Base-by-base conservation (phyloP, 2,888 invertebrate species). In the Eupithecia dodoneata region DNA sequence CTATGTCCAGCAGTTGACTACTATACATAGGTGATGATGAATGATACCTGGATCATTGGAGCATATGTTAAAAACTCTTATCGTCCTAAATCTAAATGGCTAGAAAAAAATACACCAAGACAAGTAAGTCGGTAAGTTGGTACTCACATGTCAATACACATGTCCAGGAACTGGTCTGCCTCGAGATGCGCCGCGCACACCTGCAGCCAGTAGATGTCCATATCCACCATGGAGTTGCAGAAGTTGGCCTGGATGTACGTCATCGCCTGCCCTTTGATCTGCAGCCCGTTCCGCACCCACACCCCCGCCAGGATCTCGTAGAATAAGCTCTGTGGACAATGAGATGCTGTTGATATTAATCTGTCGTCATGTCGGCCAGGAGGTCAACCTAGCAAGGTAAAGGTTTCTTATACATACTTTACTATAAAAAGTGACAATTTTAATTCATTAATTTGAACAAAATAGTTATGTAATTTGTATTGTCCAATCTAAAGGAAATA, bases 251-350 rank as follows among this genome's bases (percentile, higher is more conserved):
- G 99, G 87, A 99, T 98, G 93, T 99, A 99, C 30, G 99, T 99
- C 99, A 99, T 99, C 55, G 99, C 99, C 94, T 99, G 99, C n/a
- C 99, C 99, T 92, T 98, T 98, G 88, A 99, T 99, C 95, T 99
- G 99, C 12, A 99, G 96, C 0, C 99, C 99, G 94, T 99, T 99
- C 81, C 99, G 97, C 74, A 99, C 98, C 99, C 99, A 99, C 88
- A 99, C 96, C 10, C 98, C 98, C 79, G 98, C 97, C 79, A 99
- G 96, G 86, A 99, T 99, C 96, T 99, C 99, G 91, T 99, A 98
- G 93, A 99, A 98, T 15, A 98, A 97, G 79, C 98, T 98, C 98
- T 99, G 95, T 10, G 93, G 92, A 83, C 44, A 75, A 59, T 42
- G 6, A 42, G 15, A 66, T 66, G 42, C 18, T 42, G 55, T 7